Conservation (phyloP, 2,113 vertebrate genomes). For the Nothoprocta pentlandii region DNA sequence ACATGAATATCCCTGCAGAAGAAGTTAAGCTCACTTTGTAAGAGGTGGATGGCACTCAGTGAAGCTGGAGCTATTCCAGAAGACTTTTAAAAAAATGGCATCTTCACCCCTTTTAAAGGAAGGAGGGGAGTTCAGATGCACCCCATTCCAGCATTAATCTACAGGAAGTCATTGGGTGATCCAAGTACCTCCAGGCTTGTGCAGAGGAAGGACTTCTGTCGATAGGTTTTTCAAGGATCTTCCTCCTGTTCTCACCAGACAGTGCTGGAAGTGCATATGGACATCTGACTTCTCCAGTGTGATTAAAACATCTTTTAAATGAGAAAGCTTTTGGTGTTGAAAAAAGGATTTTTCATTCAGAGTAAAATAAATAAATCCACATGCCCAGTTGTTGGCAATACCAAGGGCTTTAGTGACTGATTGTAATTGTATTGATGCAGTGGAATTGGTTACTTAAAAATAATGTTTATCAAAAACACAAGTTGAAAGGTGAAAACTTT, state of each 20-base stretch:
- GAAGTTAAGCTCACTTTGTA: background rate
- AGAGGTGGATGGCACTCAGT: background rate
- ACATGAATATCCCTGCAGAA: background rate
- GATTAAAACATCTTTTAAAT: constrained; percentile 15
- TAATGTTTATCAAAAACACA: constrained; percentile 14
- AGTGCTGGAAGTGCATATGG: background rate
- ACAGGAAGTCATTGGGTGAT: background rate
- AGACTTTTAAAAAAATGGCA: background rate
- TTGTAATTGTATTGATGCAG: background rate
- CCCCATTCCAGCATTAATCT: background rate
- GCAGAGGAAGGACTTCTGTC: background rate
- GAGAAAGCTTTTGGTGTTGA: background rate
- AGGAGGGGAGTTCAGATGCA: background rate
- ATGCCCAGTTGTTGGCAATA: background rate
- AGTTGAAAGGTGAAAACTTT: background rate
- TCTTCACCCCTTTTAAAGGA: background rate
- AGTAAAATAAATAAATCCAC: constrained; percentile 11
- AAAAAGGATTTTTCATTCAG: constrained; percentile 7
- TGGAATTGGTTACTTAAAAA: constrained; percentile 4
- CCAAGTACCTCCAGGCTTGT: background rate
- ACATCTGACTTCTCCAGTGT: background rate
- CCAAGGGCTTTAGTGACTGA: constrained; percentile 13
- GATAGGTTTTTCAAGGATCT: background rate
- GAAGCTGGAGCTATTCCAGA: background rate
- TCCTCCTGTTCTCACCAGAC: constrained; percentile 1